These are phyloP conservation scores for Diceros bicornis DNA, from an alignment of 2,797 vertebrate genomes.

Conservation along the genomic window DNA sequence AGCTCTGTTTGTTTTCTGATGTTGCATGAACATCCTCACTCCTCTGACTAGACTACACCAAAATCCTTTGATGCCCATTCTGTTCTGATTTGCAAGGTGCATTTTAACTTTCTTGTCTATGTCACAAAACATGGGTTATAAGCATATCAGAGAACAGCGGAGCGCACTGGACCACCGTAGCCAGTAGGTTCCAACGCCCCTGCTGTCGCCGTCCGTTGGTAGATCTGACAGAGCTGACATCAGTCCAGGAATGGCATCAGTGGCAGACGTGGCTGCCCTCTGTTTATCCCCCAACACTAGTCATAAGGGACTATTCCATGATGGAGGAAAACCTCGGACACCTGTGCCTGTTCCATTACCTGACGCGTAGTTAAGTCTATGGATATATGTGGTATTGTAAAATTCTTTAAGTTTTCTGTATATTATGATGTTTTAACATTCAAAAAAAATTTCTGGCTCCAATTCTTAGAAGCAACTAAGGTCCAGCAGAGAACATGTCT, in stretches of 20 bases:
- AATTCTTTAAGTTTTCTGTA: neutral
- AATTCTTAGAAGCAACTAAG: neutral
- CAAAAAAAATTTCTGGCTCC: neutral
- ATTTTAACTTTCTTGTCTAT: neutral
- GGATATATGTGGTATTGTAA: too few species aligned
- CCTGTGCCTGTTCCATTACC: neutral
- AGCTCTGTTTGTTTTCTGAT: neutral
- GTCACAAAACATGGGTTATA: neutral
- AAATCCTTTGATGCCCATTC: neutral
- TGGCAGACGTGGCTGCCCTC: rapidly evolving
- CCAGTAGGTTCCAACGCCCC: neutral
- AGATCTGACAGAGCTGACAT: neutral
- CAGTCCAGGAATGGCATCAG: too few species aligned
- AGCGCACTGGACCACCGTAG: rapidly evolving
- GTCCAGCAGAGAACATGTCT: too few species aligned
- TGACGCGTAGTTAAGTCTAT: neutral
- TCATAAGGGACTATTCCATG: neutral
- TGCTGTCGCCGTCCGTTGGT: rapidly evolving
- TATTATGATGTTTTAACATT: neutral
- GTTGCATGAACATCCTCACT: rapidly evolving
- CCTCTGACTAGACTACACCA: too few species aligned
- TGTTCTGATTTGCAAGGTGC: neutral
- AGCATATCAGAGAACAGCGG: neutral
- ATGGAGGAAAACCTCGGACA: neutral
- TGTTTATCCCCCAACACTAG: neutral